A percentile compares a stretch with the other conserved stretches of the same genome.
Conservation (phyloP, 2,888 invertebrate genomes). For the Torymus auratus region DNA sequence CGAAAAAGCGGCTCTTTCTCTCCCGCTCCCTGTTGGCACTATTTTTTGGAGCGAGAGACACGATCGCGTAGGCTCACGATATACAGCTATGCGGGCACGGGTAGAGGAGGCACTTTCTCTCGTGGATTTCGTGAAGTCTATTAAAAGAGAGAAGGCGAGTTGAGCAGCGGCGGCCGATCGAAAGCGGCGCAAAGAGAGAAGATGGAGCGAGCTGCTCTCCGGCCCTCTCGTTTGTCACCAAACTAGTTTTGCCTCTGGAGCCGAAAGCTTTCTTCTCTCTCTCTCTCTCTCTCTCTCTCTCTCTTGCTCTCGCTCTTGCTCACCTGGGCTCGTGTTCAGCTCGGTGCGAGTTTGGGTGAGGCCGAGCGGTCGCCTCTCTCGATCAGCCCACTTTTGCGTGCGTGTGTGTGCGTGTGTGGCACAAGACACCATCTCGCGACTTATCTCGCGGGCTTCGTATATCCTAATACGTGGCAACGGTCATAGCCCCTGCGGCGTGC, state of each 20-base stretch:
- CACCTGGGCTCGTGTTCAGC: too few species aligned
- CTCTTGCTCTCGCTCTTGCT: neutral
- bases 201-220: slow-evolving; percentile 5
- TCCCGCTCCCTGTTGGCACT: slow-evolving; percentile 25
- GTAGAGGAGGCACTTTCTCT: slow-evolving; percentile 66
- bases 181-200: slow-evolving; percentile 66
- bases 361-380: slow-evolving; percentile 12
- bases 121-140: slow-evolving; percentile 50
- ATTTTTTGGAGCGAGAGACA: slow-evolving; percentile 1
- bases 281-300: slow-evolving; percentile 32
- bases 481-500: slow-evolving; percentile 58
- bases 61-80: slow-evolving; percentile 14
- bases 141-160: slow-evolving; percentile 57
- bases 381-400: slow-evolving; percentile 43
- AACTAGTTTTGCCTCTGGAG: slow-evolving; percentile 71
- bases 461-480: slow-evolving; percentile 68
- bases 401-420: neutral
- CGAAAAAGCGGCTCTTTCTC: slow-evolving; percentile 23
- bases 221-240: slow-evolving; percentile 72
- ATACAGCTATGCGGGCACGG: slow-evolving; percentile 35
- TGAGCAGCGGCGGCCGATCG: slow-evolving; percentile 24
- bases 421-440: too few species aligned
- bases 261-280: slow-evolving; percentile 49
- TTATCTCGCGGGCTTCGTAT: slow-evolving; percentile 33
- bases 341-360: slow-evolving; percentile 12